These are phyloP conservation scores for Solea senegalensis DNA, from an alignment of 2,113 vertebrate genomes.

Conservation along the genomic window DNA sequence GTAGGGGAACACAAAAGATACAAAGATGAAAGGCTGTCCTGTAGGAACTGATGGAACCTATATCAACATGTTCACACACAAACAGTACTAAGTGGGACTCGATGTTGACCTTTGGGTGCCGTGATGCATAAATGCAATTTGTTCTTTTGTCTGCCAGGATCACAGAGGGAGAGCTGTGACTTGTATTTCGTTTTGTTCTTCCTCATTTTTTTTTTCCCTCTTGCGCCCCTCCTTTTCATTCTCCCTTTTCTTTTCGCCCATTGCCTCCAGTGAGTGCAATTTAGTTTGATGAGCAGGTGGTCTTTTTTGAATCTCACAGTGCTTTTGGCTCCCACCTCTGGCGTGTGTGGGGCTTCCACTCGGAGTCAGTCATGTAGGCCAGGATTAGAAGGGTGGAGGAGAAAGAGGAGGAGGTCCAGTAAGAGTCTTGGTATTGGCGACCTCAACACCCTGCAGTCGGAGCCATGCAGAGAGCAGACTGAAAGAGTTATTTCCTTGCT, in stretches of 20 bases:
- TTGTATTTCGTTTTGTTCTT: conserved; percentile 60
- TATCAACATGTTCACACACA: conserved; percentile 61
- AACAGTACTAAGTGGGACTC: conserved; percentile 61
- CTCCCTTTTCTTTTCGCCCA: conserved; percentile 38
- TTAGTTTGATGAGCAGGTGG: conserved; percentile 81
- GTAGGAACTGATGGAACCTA: conserved; percentile 61
- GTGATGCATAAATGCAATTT: conserved; percentile 72
- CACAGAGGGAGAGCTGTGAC: conserved; percentile 72
- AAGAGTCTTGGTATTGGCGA: conserved; percentile 52
- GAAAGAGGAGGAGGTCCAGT: conserved; percentile 53
- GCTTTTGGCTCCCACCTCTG: conserved; percentile 70
- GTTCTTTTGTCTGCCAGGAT: conserved; percentile 78
- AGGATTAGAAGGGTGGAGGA: conserved; percentile 63
- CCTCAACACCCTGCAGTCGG: conserved; percentile 62
- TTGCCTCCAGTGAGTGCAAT: conserved; percentile 70
- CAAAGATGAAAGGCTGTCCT: conserved; percentile 81
- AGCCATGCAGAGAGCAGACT: conserved; percentile 68
- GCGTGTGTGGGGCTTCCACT: conserved; percentile 70
- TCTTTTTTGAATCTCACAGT: conserved; percentile 69
- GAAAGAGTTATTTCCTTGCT: conserved; percentile 76
- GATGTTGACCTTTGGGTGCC: conserved; percentile 52
- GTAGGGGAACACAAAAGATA: conserved; percentile 74
- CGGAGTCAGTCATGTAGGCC: conserved; percentile 76
- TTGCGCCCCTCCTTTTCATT: conserved; percentile 53
- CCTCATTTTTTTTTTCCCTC: conserved; percentile 30